Evolutionary conservation across 2,113 vertebrate genomes (phyloP).

Genomic region (Eulemur rufifrons): DNA sequence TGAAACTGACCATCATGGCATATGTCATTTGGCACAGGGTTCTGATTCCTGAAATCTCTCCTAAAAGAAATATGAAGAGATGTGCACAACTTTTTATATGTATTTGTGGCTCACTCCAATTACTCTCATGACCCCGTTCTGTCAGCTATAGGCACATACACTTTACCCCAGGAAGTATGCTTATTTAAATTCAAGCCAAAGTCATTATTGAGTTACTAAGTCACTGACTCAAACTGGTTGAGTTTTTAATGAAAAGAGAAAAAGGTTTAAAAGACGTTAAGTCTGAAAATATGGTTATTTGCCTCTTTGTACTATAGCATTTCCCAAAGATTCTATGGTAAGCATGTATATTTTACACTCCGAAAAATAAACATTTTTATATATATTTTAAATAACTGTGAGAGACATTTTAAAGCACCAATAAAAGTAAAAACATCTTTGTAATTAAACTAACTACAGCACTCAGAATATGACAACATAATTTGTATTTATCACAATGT

Average conservation of each 20-base stretch:
- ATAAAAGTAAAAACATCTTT: constrained; percentile 62
- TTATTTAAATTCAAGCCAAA: not conserved
- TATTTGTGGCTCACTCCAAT: not conserved
- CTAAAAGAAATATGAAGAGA: not conserved
- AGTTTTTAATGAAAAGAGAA: constrained; percentile 5
- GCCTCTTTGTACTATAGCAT: not conserved
- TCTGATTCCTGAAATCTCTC: not conserved
- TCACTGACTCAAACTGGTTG: not conserved
- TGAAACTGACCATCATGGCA: not conserved
- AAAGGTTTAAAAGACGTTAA: not conserved
- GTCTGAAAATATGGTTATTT: not conserved
- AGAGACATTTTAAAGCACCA: constrained; percentile 51
- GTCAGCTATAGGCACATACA: not conserved
- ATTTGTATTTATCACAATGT: constrained; percentile 68
- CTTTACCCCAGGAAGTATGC: not conserved
- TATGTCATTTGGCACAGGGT: not conserved
- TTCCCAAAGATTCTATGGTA: constrained; percentile 23
- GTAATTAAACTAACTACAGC: constrained; percentile 68
- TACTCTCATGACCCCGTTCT: not conserved
- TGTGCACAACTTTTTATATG: not conserved
- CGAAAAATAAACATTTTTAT: constrained; percentile 59
- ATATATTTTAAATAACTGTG: constrained; percentile 56
- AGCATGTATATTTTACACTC: not conserved
- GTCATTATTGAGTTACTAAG: not conserved
- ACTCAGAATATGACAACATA: constrained; percentile 68